Evolutionary conservation across 1,140 invertebrate species (phyloP).

Genomic region (Hypothenemus hampei): DNA sequence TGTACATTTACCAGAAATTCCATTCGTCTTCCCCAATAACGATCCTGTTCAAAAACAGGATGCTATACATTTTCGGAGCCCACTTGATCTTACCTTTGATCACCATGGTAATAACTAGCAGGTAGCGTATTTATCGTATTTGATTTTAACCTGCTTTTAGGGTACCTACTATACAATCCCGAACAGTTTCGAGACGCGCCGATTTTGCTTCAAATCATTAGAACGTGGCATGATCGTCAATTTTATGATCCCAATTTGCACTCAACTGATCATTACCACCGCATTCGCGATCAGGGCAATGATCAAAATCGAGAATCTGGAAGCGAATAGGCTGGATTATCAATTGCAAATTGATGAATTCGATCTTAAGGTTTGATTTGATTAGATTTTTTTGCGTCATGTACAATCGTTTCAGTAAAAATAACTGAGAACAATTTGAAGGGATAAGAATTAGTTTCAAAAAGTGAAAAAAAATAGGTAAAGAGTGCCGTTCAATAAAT

Average conservation of each 20-base stretch:
- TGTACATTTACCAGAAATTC: constrained; percentile 46
- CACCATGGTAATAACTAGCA: constrained; percentile 14
- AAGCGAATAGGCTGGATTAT: constrained; percentile 41
- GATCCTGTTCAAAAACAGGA: constrained; percentile 18
- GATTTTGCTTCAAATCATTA: constrained; percentile 69
- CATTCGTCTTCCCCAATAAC: constrained; percentile 8
- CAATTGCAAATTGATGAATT: too few relatives aligned
- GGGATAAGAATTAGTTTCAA: too few relatives aligned
- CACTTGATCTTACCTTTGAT: constrained; percentile 20
- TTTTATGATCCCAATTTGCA: constrained; percentile 63
- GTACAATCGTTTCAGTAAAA: not conserved
- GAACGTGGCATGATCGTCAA: constrained; percentile 67
- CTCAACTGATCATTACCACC: constrained; percentile 58
- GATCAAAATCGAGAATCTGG: constrained; percentile 42
- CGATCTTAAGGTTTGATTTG: too few relatives aligned
- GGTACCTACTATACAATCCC: constrained; percentile 57
- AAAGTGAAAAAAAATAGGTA: too few relatives aligned
- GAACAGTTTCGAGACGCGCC: constrained; percentile 61
- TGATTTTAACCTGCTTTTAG: constrained; percentile 49
- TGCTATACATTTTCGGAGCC: constrained; percentile 14
- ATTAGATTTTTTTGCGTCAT: not conserved
- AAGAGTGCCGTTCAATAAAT: too few relatives aligned
- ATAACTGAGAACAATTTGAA: not conserved
- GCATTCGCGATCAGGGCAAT: constrained; percentile 44
- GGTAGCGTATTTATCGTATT: not conserved